These are phyloP conservation scores for Coregonus clupeaformis DNA, from an alignment of 2,113 vertebrate species.

Conservation along the genomic window DNA sequence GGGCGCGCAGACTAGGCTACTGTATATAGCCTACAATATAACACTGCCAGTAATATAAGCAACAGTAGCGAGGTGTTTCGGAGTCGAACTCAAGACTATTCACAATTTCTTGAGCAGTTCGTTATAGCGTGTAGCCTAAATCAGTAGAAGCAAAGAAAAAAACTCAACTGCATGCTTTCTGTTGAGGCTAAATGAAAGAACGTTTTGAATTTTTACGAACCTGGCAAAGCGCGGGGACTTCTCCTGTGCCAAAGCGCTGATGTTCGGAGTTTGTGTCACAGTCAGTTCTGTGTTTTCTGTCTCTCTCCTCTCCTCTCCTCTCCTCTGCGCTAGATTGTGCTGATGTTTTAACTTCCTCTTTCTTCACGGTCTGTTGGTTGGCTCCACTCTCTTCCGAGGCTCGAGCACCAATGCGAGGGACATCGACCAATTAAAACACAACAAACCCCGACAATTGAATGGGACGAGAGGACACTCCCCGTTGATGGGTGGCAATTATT, in stretches of 20 bases:
- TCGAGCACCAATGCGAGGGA: constrained; percentile 36
- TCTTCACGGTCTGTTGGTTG: constrained; percentile 69
- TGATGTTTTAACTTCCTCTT: constrained; percentile 79
- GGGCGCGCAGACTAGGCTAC: not conserved
- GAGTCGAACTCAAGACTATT: not conserved
- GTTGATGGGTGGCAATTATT: not conserved
- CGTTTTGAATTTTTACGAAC: constrained; percentile 57
- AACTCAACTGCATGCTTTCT: not conserved
- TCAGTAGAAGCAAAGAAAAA: constrained; percentile 1
- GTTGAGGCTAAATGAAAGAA: not conserved
- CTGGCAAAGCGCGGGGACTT: constrained; percentile 63
- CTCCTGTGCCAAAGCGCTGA: constrained; percentile 51
- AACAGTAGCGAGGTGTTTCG: not conserved
- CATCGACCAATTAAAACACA: constrained; percentile 44
- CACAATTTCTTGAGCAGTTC: not conserved
- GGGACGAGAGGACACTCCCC: constrained; percentile 4
- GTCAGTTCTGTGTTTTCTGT: constrained; percentile 38
- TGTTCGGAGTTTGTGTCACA: constrained; percentile 64
- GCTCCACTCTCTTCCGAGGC: constrained; percentile 13
- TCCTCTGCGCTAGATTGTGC: constrained; percentile 55
- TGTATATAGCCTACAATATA: constrained; percentile 7
- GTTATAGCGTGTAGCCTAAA: not conserved
- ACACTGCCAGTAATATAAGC: constrained; percentile 7
- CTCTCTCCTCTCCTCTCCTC: constrained; percentile 35
- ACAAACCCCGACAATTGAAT: constrained; percentile 21